Conservation (phyloP, 1,140 invertebrate species). For the Nixonia krombeini region DNA sequence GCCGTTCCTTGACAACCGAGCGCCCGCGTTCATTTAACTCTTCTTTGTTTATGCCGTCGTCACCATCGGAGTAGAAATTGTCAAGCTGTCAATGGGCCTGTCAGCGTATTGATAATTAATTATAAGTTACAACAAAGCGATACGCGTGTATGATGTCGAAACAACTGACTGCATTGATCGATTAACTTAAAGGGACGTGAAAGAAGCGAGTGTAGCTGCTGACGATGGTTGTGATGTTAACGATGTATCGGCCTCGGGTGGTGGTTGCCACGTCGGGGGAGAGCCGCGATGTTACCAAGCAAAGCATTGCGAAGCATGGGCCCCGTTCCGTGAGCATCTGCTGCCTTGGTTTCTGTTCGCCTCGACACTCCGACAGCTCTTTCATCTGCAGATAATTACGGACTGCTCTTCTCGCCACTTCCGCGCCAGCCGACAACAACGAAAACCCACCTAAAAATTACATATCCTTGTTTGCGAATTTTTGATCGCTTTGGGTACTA, state of each 20-base stretch:
- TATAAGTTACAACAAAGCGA: slow-evolving; percentile 68
- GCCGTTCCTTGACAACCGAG: slow-evolving; percentile 10
- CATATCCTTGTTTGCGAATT: slow-evolving; percentile 55
- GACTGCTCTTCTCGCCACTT: slow-evolving; percentile 26
- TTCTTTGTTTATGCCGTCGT: slow-evolving; percentile 15
- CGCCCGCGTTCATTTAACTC: slow-evolving; percentile 27
- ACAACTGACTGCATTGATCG: slow-evolving; percentile 64
- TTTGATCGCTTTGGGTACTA: slow-evolving; percentile 58
- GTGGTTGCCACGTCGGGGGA: slow-evolving; percentile 43
- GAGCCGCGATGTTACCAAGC: slow-evolving; percentile 43
- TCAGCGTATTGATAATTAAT: slow-evolving; percentile 56
- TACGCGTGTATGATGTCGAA: slow-evolving; percentile 64
- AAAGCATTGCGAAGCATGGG: slow-evolving; percentile 59
- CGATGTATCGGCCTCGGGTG: slow-evolving; percentile 42
- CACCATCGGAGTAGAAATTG: slow-evolving; percentile 17
- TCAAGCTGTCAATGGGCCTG: slow-evolving; percentile 18
- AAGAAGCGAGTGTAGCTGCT: slow-evolving; percentile 42
- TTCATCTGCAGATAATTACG: slow-evolving; percentile 71
- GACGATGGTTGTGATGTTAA: slow-evolving; percentile 18
- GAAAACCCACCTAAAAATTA: slow-evolving; percentile 55
- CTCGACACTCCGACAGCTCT: slow-evolving; percentile 70
- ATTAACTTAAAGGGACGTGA: slow-evolving; percentile 68
- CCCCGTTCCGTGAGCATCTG: slow-evolving; percentile 61
- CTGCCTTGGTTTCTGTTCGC: slow-evolving; percentile 65
- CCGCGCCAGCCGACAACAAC: slow-evolving; percentile 8